phyloP scores from a whole-genome alignment of 2,113 vertebrate genomes.

The Brachypodius melanocephalos region DNA sequence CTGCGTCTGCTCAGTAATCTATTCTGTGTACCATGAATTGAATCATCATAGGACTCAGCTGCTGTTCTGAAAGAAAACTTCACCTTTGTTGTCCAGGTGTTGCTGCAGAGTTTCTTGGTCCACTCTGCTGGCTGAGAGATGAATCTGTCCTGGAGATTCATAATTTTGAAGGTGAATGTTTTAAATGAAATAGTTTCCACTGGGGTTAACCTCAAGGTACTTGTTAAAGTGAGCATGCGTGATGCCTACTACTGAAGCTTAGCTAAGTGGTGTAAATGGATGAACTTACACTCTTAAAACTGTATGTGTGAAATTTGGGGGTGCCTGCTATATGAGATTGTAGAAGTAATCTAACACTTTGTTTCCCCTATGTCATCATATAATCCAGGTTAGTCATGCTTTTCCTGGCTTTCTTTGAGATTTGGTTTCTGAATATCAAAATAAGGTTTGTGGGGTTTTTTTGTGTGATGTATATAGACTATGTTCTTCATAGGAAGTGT shows the following conservation, averaged over 20 bases:
- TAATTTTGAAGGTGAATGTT: background rate
- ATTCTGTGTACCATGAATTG: background rate
- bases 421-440: background rate
- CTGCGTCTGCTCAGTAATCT: background rate
- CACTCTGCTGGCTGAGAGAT: background rate
- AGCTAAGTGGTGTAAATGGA: background rate
- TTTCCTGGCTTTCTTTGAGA: background rate
- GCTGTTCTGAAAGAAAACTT: background rate
- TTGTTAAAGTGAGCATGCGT: background rate
- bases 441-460: background rate
- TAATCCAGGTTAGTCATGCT: background rate
- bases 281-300: background rate
- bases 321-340: background rate
- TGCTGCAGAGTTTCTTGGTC: background rate
- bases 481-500: background rate
- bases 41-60: background rate
- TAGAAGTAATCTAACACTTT: background rate
- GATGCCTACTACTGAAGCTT: background rate
- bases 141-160: background rate
- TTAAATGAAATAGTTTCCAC: background rate
- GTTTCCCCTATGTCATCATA: background rate
- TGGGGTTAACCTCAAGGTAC: background rate
- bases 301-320: background rate
- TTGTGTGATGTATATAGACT: background rate
- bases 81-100: background rate